Conservation (phyloP, 2,888 invertebrate species). For the Caenorhabditis sp. region DNA sequence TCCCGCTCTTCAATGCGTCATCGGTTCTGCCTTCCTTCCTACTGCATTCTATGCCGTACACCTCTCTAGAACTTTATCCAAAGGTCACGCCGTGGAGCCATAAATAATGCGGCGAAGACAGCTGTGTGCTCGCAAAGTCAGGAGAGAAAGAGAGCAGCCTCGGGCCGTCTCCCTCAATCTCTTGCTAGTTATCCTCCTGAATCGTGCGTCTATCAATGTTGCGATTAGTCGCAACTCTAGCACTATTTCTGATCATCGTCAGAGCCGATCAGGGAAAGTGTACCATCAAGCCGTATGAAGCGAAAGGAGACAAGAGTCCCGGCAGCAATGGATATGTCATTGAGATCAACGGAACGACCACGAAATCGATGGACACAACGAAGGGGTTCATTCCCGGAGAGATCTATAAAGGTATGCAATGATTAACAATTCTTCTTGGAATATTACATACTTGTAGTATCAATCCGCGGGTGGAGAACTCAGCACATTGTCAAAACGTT, state of each 20-base stretch:
- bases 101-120: conserved; percentile 59
- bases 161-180: conserved; percentile 14
- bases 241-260: conserved; percentile 21
- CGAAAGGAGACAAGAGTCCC: conserved; percentile 70
- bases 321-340: conserved; percentile 82
- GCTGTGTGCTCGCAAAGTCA: conserved; percentile 26
- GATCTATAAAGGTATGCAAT: conserved; percentile 68
- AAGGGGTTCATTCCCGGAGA: conserved; percentile 80
- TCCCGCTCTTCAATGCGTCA: not conserved
- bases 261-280: conserved; percentile 50
- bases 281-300: conserved; percentile 72
- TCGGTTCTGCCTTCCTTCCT: no score
- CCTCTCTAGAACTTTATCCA: conserved; percentile 51
- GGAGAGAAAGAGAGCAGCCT: no score
- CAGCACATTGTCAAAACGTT: conserved; percentile 83
- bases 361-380: conserved; percentile 56
- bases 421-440: not conserved
- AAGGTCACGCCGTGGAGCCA: conserved; percentile 48
- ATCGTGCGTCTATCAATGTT: conserved; percentile 25
- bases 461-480: conserved; percentile 80
- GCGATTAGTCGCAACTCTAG: conserved; percentile 35
- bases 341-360: conserved; percentile 70
- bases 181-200: no score
- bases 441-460: conserved; percentile 68
- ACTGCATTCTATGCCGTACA: conserved; percentile 16